These are phyloP conservation scores for Cantharis rufa DNA, from an alignment of 2,888 invertebrate species.

Conservation along the genomic window DNA sequence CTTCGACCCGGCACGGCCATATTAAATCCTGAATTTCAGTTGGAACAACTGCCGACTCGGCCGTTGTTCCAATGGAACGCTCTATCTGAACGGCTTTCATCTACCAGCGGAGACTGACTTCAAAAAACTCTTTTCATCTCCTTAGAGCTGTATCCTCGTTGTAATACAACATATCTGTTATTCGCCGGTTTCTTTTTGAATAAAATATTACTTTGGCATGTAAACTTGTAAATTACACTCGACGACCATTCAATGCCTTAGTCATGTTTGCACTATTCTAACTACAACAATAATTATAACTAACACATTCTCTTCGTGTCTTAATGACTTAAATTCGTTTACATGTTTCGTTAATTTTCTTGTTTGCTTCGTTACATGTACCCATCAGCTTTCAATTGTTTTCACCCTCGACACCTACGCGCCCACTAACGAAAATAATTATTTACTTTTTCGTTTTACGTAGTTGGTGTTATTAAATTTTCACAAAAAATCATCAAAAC, in stretches of 20 bases:
- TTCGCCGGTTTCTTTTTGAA: slow-evolving; percentile 50
- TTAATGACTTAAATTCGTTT: slow-evolving; percentile 22
- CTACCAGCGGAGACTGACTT: slow-evolving; percentile 45
- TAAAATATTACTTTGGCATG: slow-evolving; percentile 34
- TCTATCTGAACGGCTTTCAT: slow-evolving; percentile 42
- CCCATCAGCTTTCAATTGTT: not conserved
- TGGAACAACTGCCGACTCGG: slow-evolving; percentile 51
- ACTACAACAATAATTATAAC: slow-evolving; percentile 16
- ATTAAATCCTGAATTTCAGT: slow-evolving; percentile 39
- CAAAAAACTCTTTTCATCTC: slow-evolving; percentile 53
- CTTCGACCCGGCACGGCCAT: slow-evolving; percentile 28
- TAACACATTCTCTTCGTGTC: slow-evolving; percentile 10
- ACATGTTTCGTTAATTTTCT: slow-evolving; percentile 7
- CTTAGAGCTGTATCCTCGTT: slow-evolving; percentile 46
- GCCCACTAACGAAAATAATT: not conserved
- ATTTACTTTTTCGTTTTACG: not conserved
- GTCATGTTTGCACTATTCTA: slow-evolving; percentile 21
- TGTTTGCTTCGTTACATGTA: not conserved
- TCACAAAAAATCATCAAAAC: too few species aligned
- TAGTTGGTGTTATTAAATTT: not conserved
- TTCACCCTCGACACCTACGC: not conserved
- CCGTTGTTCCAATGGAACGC: slow-evolving; percentile 51
- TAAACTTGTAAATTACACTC: slow-evolving; percentile 30
- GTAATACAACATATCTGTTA: slow-evolving; percentile 55
- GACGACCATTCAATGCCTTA: slow-evolving; percentile 24